A percentile compares a stretch with the other conserved stretches of the same genome.
phyloP scores from a whole-genome alignment of 2,113 vertebrate genomes.

The Pelobates fuscus region DNA sequence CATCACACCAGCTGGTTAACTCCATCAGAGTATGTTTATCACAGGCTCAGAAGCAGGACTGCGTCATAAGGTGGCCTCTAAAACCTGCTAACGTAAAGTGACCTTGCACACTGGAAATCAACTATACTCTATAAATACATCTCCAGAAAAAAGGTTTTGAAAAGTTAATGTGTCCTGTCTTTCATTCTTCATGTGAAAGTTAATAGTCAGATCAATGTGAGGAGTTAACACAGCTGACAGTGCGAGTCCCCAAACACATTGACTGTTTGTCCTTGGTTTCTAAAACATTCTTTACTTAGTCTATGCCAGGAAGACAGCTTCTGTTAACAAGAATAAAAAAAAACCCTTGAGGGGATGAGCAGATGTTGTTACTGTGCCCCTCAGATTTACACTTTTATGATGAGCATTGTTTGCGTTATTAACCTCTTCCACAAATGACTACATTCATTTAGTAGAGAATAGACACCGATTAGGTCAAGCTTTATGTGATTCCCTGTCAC shows the following conservation, averaged over 20 bases:
- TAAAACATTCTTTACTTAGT: neutral
- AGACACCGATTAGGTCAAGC: neutral
- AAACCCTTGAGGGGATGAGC: neutral
- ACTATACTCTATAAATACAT: conserved; percentile 12
- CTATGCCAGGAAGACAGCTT: conserved; percentile 29
- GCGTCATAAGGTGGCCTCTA: neutral
- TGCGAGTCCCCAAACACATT: neutral
- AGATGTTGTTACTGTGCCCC: conserved; percentile 19
- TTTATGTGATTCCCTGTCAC: neutral
- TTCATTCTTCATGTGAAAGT: neutral
- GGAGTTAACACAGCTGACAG: neutral
- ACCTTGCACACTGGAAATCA: neutral
- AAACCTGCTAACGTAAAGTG: neutral
- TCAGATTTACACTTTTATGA: neutral
- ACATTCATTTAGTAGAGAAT: conserved; percentile 1
- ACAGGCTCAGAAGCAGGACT: too few relatives aligned
- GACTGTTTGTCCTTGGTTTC: conserved; percentile 40
- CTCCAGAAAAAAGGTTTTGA: neutral
- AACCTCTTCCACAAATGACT: too few relatives aligned
- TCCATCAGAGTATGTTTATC: too few relatives aligned
- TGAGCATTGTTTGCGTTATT: conserved; percentile 3
- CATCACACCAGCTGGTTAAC: too few relatives aligned
- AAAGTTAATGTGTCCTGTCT: neutral
- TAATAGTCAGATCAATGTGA: neutral
- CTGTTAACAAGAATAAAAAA: neutral